Base-by-base conservation (phyloP, 2,113 vertebrate species). In the Gobio gobio region DNA sequence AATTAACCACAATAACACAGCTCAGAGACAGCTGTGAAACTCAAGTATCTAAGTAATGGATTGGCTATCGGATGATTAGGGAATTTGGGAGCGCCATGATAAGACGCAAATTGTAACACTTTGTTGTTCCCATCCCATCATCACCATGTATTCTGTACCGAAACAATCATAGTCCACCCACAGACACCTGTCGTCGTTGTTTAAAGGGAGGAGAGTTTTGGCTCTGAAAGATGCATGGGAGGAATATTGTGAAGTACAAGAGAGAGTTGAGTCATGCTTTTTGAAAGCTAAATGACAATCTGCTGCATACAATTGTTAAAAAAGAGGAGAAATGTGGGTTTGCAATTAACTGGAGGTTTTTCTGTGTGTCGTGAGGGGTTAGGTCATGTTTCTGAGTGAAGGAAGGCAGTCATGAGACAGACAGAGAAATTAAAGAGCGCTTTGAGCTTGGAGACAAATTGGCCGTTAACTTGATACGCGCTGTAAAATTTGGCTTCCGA, bases 401-500 rank as follows among this genome's bases (percentile, higher is more conserved):
- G 10, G n/a, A 84, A 84, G 74, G 43, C n/a, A 84, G 82, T 58
- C 49, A 45, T 78, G 68, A 84, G 51, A 78, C 73, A 82, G 63
- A 84, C 59, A 29, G 36, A 86, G 82, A 74, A 84, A 85, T 78
- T 78, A 75, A 85, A 84, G 78, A 75, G 77, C 3, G 73, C 82
- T 68, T 56, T 75, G 75, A 56, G 36, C 68, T 73, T 59, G 56
- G 47, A 83, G 61, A 90, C 76, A 88, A 90, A 88, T 85, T 77
- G 85, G 76, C 83, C 68, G 86, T 88, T 88, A 90, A 87, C 85
- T 84, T 87, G 87, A 88, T 88, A 86, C 89, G 78, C 54, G 9
- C 85, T 84, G 85, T 82, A 87, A 87, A 90, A 87, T 80, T 83
- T 85, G 80, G 86, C 84, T 90, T 88, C 85, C 86, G 87, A 87